These are phyloP conservation scores for Limnephilus rhombicus DNA, from an alignment of 2,888 invertebrate species.

Conservation along the genomic window DNA sequence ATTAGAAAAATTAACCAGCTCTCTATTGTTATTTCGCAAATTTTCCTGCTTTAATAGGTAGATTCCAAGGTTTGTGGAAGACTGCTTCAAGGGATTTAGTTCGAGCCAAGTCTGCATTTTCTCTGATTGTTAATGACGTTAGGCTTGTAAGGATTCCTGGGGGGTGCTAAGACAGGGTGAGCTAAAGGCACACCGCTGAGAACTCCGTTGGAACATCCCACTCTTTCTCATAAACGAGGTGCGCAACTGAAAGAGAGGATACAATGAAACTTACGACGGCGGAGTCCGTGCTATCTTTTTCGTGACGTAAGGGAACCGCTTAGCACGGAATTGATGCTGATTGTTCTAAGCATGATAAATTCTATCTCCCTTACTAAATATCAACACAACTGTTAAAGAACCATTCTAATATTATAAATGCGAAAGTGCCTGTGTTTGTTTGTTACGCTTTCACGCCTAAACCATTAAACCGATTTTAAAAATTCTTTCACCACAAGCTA, in stretches of 20 bases:
- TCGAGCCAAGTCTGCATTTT: slow-evolving; percentile 56
- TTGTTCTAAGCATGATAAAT: background rate
- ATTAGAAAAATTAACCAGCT: background rate
- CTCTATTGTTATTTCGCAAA: background rate
- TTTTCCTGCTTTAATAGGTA: background rate
- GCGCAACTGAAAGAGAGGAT: background rate
- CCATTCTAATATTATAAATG: no score
- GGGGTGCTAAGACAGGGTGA: background rate
- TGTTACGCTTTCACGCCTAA: no score
- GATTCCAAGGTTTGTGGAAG: slow-evolving; percentile 37
- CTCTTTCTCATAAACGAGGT: background rate
- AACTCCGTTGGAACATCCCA: background rate
- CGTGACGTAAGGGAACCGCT: background rate
- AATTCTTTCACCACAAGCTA: no score
- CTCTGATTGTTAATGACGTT: slow-evolving; percentile 64
- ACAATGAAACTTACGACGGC: background rate
- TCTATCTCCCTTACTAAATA: background rate
- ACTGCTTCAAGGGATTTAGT: slow-evolving; percentile 58
- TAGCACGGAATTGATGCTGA: background rate
- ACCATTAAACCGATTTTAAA: no score
- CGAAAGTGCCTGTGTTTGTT: no score
- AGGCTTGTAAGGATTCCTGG: slow-evolving; percentile 49
- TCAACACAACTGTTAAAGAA: no score
- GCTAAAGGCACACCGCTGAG: background rate
- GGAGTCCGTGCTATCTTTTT: background rate